Evolutionary conservation across 2,797 vertebrate species (phyloP).

Genomic region (Labroides dimidiatus): DNA sequence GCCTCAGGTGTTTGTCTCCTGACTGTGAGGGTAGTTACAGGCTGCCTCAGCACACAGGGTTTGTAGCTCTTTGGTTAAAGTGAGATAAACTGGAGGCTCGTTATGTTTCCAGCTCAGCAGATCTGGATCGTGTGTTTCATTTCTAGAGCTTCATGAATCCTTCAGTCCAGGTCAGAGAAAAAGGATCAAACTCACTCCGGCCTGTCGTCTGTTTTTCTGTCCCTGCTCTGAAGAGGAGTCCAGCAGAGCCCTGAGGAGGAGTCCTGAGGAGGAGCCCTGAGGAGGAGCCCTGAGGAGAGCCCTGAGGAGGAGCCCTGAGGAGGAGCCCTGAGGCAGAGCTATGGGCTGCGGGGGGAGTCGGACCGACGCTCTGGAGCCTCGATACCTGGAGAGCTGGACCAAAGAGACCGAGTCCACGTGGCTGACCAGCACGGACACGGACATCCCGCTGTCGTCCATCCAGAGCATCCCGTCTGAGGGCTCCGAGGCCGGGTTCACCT

Average conservation of each 20-base stretch:
- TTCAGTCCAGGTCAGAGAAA: no score
- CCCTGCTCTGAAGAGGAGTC: conserved; percentile 16
- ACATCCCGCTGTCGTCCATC: conserved; percentile 86
- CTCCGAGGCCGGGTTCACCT: conserved; percentile 75
- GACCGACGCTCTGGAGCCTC: conserved; percentile 86
- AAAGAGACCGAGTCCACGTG: conserved; percentile 88
- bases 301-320: conserved; percentile 28
- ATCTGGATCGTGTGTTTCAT: no score
- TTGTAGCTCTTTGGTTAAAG: no score
- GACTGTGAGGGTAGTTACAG: no score
- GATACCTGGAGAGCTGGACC: conserved; percentile 88
- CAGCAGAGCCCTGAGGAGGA: no score
- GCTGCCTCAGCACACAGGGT: no score
- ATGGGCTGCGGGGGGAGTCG: conserved; percentile 89
- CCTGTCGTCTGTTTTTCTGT: neutral
- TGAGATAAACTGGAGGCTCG: no score
- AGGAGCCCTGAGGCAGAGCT: conserved; percentile 27
- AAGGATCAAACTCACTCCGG: neutral
- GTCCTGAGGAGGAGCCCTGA: neutral
- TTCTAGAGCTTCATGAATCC: no score
- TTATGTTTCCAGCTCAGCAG: no score
- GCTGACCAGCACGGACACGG: conserved; percentile 85
- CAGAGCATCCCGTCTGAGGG: conserved; percentile 84
- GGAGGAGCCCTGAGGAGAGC: conserved; percentile 39
- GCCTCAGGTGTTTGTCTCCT: no score